These are phyloP conservation scores for Gymnoscopelus microlampas DNA, from an alignment of 2,797 vertebrate species.

Conservation along the genomic window DNA sequence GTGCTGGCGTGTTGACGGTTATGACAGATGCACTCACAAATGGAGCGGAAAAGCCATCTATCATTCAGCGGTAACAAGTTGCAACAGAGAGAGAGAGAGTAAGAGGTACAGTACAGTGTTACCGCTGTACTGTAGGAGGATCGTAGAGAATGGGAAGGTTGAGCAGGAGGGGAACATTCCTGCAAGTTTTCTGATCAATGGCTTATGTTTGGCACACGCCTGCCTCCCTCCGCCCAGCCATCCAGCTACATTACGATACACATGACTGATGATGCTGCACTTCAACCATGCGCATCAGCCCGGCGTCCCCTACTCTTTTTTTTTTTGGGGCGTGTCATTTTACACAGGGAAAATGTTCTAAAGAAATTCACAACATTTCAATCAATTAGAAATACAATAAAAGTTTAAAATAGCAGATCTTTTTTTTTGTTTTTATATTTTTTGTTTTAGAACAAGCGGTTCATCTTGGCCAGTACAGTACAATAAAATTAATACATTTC, in stretches of 20 bases:
- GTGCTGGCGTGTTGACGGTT: background rate
- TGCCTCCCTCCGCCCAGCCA: background rate
- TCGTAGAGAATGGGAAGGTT: conserved; percentile 15
- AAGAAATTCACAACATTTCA: no score
- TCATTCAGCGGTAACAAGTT: conserved; percentile 53
- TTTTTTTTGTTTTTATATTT: no score
- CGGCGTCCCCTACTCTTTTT: no score
- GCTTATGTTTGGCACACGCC: conserved; percentile 10
- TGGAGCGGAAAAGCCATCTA: conserved; percentile 40
- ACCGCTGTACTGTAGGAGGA: background rate
- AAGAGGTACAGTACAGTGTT: background rate
- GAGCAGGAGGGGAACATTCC: conserved; percentile 26
- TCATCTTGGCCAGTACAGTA: no score
- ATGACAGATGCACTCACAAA: conserved; percentile 41
- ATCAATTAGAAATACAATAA: no score
- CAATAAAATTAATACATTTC: no score
- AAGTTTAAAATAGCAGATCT: no score
- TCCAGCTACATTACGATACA: background rate
- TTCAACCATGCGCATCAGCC: no score
- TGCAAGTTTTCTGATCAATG: conserved; percentile 52
- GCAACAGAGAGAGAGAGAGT: conserved; percentile 33
- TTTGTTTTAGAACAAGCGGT: no score
- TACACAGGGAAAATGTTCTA: no score
- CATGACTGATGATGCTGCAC: conserved; percentile 3
- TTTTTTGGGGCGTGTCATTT: no score